Base-by-base conservation (phyloP, 1,140 invertebrate species). In the Pseudomyrmex pallidus region DNA sequence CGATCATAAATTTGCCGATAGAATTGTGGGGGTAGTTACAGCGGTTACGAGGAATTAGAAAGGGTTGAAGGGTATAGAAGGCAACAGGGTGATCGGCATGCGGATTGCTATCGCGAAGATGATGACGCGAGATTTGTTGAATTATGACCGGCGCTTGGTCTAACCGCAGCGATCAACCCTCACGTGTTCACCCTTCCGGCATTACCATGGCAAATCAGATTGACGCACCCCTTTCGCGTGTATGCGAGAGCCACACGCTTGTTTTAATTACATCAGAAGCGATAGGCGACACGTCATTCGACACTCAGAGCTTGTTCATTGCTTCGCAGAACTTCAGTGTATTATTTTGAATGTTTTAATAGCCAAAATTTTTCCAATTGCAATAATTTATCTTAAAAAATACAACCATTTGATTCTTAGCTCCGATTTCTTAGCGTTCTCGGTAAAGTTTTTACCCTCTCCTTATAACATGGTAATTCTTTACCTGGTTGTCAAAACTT, bases 401-500 rank as follows among this genome's bases (percentile, higher is more conserved):
- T 10, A 12, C 7, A 25, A 64, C 57, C 50, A 9, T 63, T 83
- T 22, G 56, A 63, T 70, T 44, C 15, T 5, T 25, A 2, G 46
- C 25, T 22, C 12, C 0, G 35, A 35, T 35, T 35, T 35, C 5
- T 35, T 35, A 35, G 35, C 35, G 35, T 0, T 35, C 35, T 35
- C 35, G 8, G 63, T 48, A 50, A n/a, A 59, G 63, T 57, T 59
- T 46, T 20, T 22, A n/a, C n/a, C n/a, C 12, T 44, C 52, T 70
- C 15, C n/a, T 44, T 44, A 22, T 12, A 44, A 80, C 54, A 70
- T 22, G 72, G 70, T 86, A 72, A 90, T 89, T 62, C 68, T 84
- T 90, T 90, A 83, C 17, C 25, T 59, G 10, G 46, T 57, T 74
- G 88, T 91, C 87, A 89, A 84, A 90, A 90, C 68, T 91, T 90